Evolutionary conservation across 2,113 vertebrate species (phyloP), one percentile per base, ranked within the genome.

Genomic region (Eulemur macaco): DNA sequence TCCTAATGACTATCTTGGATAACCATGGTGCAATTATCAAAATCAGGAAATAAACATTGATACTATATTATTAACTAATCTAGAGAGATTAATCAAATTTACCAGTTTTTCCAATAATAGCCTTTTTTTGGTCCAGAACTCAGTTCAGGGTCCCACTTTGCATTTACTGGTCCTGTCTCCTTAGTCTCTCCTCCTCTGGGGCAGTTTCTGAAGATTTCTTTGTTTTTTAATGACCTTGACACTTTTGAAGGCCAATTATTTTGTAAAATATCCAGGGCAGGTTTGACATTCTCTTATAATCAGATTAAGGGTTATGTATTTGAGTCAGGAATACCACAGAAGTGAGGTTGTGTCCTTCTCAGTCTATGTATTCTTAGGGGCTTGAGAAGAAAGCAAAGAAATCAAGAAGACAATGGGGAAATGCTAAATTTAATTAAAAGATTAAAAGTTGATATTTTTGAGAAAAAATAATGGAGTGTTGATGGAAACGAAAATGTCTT

Each of bases 401-500:
- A 88, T 81, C 37, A 50, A 74, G 58, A 88, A 77, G 42, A 5
- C 25, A 83, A 20, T 31, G n/a, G 21, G 14, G 6, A 37, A 85
- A 71, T 87, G 63, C 11, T 83, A 66, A 50, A 58, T 87, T 93
- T 93, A 56, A 45, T 56, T 64, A n/a, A 77, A 78, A 90, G 63
- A 90, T 69, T 63, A 93, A 92, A 94, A 13, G 0, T 63, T 45
- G 47, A 45, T 68, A 9, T 86, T 97, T 96, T 96, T 14, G 18
- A 37, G 56, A 89, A 86, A 73, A 34, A 86, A 77, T 15, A 82
- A 76, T 56, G 54, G 74, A 15, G 58, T 60, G 0, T 23, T 92
- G 42, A 85, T 73, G 96, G 93, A 77, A 94, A 89, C 86, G 9
- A n/a, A 97, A 87, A 87, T 87, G 17, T 74, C 42, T 94, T 69